These are phyloP conservation scores for Phortica magna DNA, from an alignment of 2,888 invertebrate species.

Conservation along the genomic window DNA sequence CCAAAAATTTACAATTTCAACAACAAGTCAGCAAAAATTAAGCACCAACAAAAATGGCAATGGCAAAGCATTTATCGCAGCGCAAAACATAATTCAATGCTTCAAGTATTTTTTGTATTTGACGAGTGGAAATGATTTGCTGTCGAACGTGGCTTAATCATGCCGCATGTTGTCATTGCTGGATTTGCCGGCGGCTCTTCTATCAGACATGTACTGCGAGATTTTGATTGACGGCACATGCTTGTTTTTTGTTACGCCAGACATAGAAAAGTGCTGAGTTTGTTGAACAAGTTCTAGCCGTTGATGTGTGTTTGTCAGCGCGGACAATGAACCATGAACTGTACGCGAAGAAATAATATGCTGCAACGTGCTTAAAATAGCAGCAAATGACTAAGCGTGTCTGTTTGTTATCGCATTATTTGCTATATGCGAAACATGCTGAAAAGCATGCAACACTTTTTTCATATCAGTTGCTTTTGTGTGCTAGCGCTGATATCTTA, in stretches of 20 bases:
- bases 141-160: constrained; percentile 10
- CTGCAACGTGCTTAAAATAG: constrained; percentile 26
- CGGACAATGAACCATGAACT: not conserved
- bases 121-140: constrained; percentile 8
- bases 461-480: too few relatives aligned
- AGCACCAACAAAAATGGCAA: constrained; percentile 13
- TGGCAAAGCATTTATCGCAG: not conserved
- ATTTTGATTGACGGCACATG: constrained; percentile 35
- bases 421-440: too few relatives aligned
- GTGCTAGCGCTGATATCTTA: too few relatives aligned
- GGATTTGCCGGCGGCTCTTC: not conserved
- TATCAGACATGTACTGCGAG: not conserved
- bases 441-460: too few relatives aligned
- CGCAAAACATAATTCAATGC: not conserved
- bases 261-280: not conserved
- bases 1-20: constrained; percentile 68
- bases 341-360: constrained; percentile 38
- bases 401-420: too few relatives aligned
- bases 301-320: too few relatives aligned
- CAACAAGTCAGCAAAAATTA: constrained; percentile 65
- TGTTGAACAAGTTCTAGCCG: not conserved
- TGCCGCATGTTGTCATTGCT: constrained; percentile 20
- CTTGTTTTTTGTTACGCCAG: not conserved
- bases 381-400: not conserved
- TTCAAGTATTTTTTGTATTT: constrained; percentile 22